These are phyloP conservation scores for Streblospio benedicti DNA, from an alignment of 1,140 invertebrate genomes.

Conservation along the genomic window DNA sequence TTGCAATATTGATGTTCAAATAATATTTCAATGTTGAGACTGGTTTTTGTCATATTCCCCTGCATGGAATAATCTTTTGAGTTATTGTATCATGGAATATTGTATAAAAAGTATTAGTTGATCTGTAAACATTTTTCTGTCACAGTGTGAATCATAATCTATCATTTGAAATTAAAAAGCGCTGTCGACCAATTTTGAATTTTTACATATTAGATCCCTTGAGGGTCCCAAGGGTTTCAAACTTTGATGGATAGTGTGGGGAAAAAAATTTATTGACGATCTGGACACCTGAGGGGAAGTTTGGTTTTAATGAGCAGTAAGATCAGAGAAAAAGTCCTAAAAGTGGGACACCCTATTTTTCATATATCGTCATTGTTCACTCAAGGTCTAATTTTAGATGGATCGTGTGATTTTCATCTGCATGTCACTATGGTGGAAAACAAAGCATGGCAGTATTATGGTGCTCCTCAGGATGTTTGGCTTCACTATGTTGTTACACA, in stretches of 20 bases:
- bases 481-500: slow-evolving; percentile 17
- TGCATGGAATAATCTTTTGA: background rate
- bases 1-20: background rate
- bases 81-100: background rate
- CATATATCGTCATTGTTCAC: background rate
- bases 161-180: no score
- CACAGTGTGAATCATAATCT: no score
- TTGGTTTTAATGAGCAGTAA: background rate
- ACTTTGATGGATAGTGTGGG: background rate
- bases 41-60: background rate
- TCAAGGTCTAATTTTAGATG: background rate
- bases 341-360: background rate
- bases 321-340: background rate
- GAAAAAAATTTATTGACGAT: background rate
- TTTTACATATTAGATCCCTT: no score
- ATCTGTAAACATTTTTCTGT: background rate
- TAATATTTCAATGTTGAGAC: background rate
- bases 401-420: slow-evolving; percentile 26
- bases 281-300: background rate
- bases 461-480: slow-evolving; percentile 25
- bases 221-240: background rate
- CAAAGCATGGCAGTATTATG: slow-evolving; percentile 22
- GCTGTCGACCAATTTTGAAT: no score
- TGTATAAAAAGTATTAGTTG: no score
- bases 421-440: slow-evolving; percentile 20